phyloP scores from a whole-genome alignment of 2,113 vertebrate species.

The Pedetes capensis region DNA sequence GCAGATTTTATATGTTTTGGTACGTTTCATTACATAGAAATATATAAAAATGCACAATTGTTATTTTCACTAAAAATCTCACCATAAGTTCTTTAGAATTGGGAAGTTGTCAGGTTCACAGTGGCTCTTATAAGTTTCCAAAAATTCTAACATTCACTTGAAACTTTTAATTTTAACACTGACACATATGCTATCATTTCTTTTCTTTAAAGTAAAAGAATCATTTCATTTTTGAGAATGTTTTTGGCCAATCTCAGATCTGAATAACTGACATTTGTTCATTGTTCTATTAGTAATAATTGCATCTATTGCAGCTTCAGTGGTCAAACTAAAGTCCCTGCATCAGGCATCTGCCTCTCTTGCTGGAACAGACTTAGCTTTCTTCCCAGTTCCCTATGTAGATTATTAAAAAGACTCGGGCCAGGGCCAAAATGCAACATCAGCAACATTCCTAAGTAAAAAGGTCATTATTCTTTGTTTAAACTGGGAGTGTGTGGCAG shows the following conservation, averaged over 20 bases:
- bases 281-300: neutral
- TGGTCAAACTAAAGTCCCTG: accelerated
- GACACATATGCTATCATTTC: neutral
- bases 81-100: slow-evolving; percentile 4
- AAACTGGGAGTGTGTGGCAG: neutral
- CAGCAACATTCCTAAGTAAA: neutral
- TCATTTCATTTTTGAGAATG: neutral
- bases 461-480: neutral
- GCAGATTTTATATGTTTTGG: neutral
- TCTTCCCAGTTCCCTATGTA: no score
- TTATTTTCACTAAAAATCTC: neutral
- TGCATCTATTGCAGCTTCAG: accelerated
- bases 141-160: neutral
- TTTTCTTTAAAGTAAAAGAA: neutral
- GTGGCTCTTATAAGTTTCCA: neutral
- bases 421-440: neutral
- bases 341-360: no score
- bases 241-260: neutral
- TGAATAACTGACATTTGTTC: neutral
- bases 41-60: neutral
- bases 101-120: neutral
- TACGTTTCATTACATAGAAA: neutral
- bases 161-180: neutral
- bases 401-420: neutral
- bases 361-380: no score